Evolutionary conservation across 2,797 vertebrate genomes (phyloP).

Genomic region (Ceryle rudis): DNA sequence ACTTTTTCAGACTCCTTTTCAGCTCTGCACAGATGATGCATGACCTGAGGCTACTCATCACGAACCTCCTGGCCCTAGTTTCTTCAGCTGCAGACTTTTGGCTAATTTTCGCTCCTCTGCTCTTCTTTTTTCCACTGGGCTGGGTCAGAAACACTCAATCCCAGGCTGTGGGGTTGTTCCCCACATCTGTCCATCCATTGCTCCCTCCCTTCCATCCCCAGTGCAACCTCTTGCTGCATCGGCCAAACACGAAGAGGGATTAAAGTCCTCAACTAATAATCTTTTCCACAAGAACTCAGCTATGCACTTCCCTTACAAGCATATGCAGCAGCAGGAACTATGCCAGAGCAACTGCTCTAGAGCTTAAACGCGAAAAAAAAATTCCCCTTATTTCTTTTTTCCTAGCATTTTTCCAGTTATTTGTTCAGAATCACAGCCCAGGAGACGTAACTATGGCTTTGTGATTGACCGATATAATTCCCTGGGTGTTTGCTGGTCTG

Average conservation of each 20-base stretch:
- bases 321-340: background rate
- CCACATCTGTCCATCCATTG: background rate
- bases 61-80: accelerated
- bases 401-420: background rate
- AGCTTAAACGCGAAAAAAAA: background rate
- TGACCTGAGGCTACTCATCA: background rate
- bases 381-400: background rate
- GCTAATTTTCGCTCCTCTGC: background rate
- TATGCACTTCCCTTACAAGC: background rate
- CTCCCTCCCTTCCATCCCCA: background rate
- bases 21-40: background rate
- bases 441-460: background rate
- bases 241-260: background rate
- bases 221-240: background rate
- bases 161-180: background rate
- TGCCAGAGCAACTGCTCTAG: background rate
- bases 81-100: background rate
- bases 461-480: background rate
- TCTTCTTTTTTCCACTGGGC: background rate
- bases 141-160: background rate
- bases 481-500: background rate
- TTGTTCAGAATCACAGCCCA: background rate
- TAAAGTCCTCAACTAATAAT: background rate
- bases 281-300: conserved; percentile 1
- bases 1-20: background rate